Evolutionary conservation across 2,888 invertebrate genomes (phyloP).

Genomic region (Drosophila stalkeri): DNA sequence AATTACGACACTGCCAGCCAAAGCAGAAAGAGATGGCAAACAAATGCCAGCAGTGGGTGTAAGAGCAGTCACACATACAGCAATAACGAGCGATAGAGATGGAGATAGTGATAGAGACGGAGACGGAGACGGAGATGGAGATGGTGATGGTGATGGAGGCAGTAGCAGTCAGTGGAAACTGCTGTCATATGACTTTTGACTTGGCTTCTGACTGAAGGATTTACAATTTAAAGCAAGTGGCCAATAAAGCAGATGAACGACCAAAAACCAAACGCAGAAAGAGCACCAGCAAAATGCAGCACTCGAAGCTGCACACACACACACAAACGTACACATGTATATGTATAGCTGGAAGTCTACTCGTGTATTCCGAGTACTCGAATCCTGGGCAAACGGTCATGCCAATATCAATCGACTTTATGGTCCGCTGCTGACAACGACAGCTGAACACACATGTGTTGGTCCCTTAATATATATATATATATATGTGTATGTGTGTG

Average conservation of each 20-base stretch:
- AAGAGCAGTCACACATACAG: background rate
- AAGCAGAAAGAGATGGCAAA: constrained; percentile 24
- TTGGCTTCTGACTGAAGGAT: constrained; percentile 74
- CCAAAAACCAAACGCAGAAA: constrained; percentile 55
- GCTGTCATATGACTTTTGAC: constrained; percentile 76
- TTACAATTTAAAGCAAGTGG: constrained; percentile 79
- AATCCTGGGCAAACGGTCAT: constrained; percentile 59
- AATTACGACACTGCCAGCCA: constrained; percentile 67
- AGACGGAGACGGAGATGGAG: background rate
- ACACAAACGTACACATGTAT: constrained; percentile 11
- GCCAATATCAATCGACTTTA: constrained; percentile 74
- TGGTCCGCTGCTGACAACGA: constrained; percentile 55
- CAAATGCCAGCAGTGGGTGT: constrained; percentile 11
- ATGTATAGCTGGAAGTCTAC: constrained; percentile 13
- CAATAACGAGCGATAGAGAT: constrained; percentile 14
- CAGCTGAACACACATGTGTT: constrained; percentile 29
- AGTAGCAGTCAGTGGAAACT: constrained; percentile 42
- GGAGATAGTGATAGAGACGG: constrained; percentile 3
- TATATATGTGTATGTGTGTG: constrained; percentile 4
- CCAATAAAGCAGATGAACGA: constrained; percentile 78
- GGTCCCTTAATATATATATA: background rate
- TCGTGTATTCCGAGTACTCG: constrained; percentile 49
- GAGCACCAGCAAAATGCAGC: constrained; percentile 40
- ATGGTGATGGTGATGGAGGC: constrained; percentile 9
- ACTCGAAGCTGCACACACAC: constrained; percentile 15